These are phyloP conservation scores for Parasteatoda tepidariorum DNA, from an alignment of 1,140 invertebrate genomes.

Conservation along the genomic window DNA sequence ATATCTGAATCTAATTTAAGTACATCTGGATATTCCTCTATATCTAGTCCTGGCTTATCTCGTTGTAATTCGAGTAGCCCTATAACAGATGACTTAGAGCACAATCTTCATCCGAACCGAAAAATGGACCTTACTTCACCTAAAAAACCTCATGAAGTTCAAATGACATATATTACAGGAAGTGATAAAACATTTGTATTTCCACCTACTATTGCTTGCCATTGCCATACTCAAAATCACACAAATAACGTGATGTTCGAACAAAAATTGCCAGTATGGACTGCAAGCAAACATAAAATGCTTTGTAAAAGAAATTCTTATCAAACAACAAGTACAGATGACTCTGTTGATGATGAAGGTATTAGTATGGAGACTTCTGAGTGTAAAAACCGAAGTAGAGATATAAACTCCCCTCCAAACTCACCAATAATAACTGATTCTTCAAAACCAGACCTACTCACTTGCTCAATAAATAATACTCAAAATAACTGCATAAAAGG, in stretches of 20 bases:
- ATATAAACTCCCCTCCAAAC: neutral
- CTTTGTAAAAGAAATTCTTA: conserved; percentile 39
- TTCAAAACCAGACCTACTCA: conserved; percentile 12
- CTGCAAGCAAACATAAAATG: conserved; percentile 14
- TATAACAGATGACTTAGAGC: conserved; percentile 66
- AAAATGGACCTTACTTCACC: conserved; percentile 21
- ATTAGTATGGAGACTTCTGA: conserved; percentile 71
- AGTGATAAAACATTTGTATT: conserved; percentile 47
- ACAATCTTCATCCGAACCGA: conserved; percentile 29
- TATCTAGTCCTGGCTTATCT: conserved; percentile 82
- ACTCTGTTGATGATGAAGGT: conserved; percentile 78
- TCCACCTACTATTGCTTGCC: conserved; percentile 49
- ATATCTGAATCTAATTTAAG: conserved; percentile 83
- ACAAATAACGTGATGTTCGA: conserved; percentile 10
- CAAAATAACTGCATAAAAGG: conserved; percentile 13
- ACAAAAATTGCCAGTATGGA: conserved; percentile 22
- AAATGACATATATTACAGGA: conserved; percentile 27
- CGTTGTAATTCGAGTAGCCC: conserved; percentile 82
- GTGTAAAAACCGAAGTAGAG: conserved; percentile 74
- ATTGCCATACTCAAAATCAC: conserved; percentile 27
- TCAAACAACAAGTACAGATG: conserved; percentile 69
- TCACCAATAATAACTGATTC: conserved; percentile 21
- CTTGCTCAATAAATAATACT: conserved; percentile 8
- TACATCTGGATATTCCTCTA: conserved; percentile 84
- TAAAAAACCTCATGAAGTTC: conserved; percentile 35